phyloP scores from a whole-genome alignment of 2,113 vertebrate genomes.

The Rhinogobius similis region DNA sequence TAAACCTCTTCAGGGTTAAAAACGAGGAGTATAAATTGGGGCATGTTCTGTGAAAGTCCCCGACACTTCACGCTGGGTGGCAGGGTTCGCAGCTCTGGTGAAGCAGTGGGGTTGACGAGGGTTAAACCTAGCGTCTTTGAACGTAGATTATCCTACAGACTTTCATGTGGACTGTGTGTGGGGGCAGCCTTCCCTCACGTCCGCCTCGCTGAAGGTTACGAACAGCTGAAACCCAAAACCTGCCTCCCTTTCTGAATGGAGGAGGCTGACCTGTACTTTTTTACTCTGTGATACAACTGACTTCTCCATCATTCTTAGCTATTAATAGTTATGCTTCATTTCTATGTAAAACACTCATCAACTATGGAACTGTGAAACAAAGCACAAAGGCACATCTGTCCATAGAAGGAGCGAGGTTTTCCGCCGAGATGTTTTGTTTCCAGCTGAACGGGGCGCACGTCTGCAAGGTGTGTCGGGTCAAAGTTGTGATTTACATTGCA shows the following conservation, averaged over 20 bases:
- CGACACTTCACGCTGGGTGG: slow-evolving; percentile 47
- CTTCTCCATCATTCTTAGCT: slow-evolving; percentile 37
- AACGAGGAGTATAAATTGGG: slow-evolving; percentile 1
- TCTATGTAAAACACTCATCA: slow-evolving; percentile 15
- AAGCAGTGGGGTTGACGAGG: slow-evolving; percentile 57
- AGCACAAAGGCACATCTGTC: neutral
- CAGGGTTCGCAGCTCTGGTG: slow-evolving; percentile 48
- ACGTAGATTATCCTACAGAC: slow-evolving; percentile 70
- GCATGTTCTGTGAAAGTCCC: slow-evolving; percentile 31
- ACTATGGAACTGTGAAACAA: neutral
- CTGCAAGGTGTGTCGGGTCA: slow-evolving; percentile 34
- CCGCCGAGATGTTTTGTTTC: slow-evolving; percentile 15
- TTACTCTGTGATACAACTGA: slow-evolving; percentile 46
- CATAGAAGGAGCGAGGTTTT: slow-evolving; percentile 1
- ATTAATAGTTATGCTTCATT: slow-evolving; percentile 15
- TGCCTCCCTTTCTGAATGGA: slow-evolving; percentile 32
- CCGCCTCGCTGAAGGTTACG: slow-evolving; percentile 28
- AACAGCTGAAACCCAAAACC: slow-evolving; percentile 70
- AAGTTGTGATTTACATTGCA: slow-evolving; percentile 18
- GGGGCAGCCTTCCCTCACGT: slow-evolving; percentile 66
- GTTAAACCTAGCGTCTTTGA: slow-evolving; percentile 71
- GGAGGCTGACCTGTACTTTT: slow-evolving; percentile 32
- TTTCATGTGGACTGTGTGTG: slow-evolving; percentile 52
- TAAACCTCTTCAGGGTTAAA: neutral
- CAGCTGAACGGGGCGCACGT: slow-evolving; percentile 17